phyloP scores from a whole-genome alignment of 2,888 invertebrate genomes.

The Bombylius discolor region DNA sequence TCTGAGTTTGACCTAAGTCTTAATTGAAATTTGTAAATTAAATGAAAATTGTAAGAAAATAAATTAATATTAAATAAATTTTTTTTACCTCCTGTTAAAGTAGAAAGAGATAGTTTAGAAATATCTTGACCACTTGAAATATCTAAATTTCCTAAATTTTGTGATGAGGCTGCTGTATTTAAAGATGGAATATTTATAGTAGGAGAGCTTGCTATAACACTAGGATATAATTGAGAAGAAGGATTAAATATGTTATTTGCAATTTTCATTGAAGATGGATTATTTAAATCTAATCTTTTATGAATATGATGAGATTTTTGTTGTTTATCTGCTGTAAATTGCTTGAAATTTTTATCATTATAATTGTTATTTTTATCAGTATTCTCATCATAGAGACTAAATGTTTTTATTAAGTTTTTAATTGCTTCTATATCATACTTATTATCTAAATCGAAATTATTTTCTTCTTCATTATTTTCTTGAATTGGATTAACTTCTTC shows the following conservation, averaged over 20 bases:
- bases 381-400: constrained; percentile 2
- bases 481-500: not conserved
- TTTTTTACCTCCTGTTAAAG: no score
- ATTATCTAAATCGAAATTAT: constrained; percentile 1
- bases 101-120: no score
- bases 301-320: not conserved
- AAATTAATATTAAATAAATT: no score
- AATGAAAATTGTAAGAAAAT: no score
- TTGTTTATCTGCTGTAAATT: no score
- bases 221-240: not conserved
- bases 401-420: constrained; percentile 9
- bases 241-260: no score
- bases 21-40: no score
- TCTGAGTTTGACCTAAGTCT: no score
- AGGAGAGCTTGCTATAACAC: not conserved
- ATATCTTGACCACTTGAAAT: no score
- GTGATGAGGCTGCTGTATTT: not conserved
- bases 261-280: no score
- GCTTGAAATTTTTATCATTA: not conserved
- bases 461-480: not conserved
- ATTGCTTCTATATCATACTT: constrained; percentile 2
- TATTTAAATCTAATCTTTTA: not conserved
- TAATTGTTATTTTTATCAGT: not conserved
- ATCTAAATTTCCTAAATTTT: no score
- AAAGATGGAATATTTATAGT: not conserved